Evolutionary conservation across 2,113 vertebrate genomes (phyloP).

Genomic region (Malurus elegans): DNA sequence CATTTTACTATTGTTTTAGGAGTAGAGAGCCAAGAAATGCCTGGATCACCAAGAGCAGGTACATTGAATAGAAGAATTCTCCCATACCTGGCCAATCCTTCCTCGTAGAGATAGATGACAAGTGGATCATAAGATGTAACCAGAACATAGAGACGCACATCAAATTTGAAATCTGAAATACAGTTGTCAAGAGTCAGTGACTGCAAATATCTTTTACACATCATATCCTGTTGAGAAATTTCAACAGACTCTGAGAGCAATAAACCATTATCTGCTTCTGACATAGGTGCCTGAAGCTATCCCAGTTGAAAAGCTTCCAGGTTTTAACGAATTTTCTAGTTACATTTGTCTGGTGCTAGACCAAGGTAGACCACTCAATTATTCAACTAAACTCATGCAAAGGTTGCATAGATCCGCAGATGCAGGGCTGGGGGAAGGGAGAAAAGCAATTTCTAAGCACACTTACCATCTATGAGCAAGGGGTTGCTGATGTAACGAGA

Average conservation of each 20-base stretch:
- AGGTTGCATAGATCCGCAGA: background rate
- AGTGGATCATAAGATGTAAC: conserved; percentile 96
- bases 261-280: background rate
- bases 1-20: background rate
- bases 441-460: background rate
- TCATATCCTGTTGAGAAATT: background rate
- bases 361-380: background rate
- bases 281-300: background rate
- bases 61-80: background rate
- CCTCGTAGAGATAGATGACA: conserved; percentile 94
- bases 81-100: conserved; percentile 91
- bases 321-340: background rate
- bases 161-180: conserved; percentile 92
- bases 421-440: background rate
- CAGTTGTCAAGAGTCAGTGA: background rate
- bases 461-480: conserved; percentile 92
- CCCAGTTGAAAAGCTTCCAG: background rate
- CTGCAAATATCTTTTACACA: background rate
- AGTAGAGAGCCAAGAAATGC: background rate
- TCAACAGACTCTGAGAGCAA: background rate
- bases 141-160: conserved; percentile 92
- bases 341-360: background rate
- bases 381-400: background rate
- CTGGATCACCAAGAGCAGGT: background rate
- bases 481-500: conserved; percentile 94